Conservation (phyloP, 2,888 invertebrate species). For the Polia nebulosa region DNA sequence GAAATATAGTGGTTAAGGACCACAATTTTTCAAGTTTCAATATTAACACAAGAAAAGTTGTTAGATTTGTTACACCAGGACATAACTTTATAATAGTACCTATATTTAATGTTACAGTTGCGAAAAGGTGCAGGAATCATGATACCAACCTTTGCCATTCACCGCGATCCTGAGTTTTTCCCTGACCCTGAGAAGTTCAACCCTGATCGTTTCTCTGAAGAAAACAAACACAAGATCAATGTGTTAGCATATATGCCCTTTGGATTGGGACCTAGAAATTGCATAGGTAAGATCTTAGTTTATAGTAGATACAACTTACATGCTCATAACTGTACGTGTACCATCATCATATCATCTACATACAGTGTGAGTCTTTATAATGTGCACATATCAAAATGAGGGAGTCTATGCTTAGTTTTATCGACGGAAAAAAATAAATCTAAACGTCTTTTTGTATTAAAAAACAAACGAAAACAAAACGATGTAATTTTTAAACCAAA, state of each 20-base stretch:
- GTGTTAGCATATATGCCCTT: slow-evolving; percentile 87
- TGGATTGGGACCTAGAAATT: slow-evolving; percentile 92
- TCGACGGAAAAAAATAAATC: too few relatives aligned
- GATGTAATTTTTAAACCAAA: too few relatives aligned
- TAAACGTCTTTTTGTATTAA: too few relatives aligned
- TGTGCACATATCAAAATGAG: too few relatives aligned
- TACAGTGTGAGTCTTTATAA: too few relatives aligned
- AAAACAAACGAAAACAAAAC: too few relatives aligned
- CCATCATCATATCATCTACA: too few relatives aligned
- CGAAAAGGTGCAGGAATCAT: slow-evolving; percentile 76
- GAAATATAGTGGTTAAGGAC: background rate
- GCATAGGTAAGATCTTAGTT: slow-evolving; percentile 87
- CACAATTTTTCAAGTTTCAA: background rate
- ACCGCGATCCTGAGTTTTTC: slow-evolving; percentile 88
- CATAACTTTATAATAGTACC: accelerated
- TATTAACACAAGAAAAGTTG: background rate
- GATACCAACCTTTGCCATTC: slow-evolving; percentile 84
- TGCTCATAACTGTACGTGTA: too few relatives aligned
- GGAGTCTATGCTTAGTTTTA: too few relatives aligned
- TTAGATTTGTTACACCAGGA: background rate
- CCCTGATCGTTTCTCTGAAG: slow-evolving; percentile 91
- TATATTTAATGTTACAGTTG: slow-evolving; percentile 64
- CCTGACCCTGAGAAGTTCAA: slow-evolving; percentile 91
- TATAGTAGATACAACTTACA: background rate
- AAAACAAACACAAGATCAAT: slow-evolving; percentile 87